These are phyloP conservation scores for Aythya baeri DNA, from an alignment of 2,113 vertebrate species.

Conservation along the genomic window DNA sequence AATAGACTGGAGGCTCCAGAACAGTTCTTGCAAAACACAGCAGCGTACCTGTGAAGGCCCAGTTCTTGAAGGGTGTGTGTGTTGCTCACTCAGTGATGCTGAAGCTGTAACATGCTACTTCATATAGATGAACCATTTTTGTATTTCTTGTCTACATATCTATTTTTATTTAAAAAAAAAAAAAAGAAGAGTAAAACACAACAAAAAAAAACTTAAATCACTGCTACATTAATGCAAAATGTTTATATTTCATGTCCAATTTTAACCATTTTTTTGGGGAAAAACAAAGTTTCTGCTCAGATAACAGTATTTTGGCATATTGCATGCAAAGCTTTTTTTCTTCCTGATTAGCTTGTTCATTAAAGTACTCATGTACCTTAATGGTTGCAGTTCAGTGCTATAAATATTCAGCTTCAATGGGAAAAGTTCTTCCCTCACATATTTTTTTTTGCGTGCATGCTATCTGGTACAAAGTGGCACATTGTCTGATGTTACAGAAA, in stretches of 20 bases:
- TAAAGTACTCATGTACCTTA: rapidly evolving
- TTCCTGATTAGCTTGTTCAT: neutral
- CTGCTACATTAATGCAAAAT: neutral
- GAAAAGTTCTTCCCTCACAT: neutral
- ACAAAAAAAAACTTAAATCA: neutral
- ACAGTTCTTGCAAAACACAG: neutral
- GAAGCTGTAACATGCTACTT: neutral
- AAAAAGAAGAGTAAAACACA: neutral
- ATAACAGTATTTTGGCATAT: neutral
- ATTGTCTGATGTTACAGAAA: neutral
- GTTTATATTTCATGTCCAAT: neutral
- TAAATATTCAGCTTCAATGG: neutral
- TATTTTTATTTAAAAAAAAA: neutral
- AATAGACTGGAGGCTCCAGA: neutral
- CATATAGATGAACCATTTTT: rapidly evolving
- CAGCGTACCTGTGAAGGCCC: rapidly evolving
- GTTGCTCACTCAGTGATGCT: rapidly evolving
- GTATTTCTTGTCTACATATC: neutral
- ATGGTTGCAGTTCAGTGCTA: neutral
- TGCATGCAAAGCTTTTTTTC: neutral
- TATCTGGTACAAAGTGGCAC: neutral
- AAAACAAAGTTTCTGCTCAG: neutral
- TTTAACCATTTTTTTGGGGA: neutral
- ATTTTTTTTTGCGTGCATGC: neutral
- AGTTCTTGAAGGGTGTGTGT: rapidly evolving